Evolutionary conservation across 2,113 vertebrate species (phyloP).

Genomic region (Orthonyx spaldingii): DNA sequence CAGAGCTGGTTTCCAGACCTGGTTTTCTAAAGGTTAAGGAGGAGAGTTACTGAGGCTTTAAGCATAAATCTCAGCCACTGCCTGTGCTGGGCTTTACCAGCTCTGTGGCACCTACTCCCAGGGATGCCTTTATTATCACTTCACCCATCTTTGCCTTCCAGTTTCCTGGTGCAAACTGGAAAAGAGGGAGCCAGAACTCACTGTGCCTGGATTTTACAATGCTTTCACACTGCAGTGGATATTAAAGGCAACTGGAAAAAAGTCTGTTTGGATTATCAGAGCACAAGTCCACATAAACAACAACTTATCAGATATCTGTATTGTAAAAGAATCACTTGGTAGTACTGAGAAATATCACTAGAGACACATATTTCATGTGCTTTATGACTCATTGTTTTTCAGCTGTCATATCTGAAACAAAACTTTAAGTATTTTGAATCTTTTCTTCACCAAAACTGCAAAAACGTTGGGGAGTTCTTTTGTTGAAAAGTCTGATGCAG

Average conservation of each 20-base stretch:
- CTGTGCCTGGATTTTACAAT: background rate
- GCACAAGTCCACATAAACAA: background rate
- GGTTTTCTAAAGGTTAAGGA: background rate
- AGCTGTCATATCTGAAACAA: background rate
- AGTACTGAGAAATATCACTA: background rate
- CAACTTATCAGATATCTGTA: background rate
- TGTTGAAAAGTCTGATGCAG: background rate
- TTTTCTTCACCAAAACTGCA: background rate
- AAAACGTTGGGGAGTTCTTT: background rate
- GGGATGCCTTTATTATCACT: background rate
- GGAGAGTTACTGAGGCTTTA: background rate
- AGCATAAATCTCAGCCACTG: background rate
- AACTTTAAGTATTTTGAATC: background rate
- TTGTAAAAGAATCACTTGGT: background rate
- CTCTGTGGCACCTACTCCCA: background rate
- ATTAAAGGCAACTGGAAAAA: background rate
- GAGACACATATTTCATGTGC: background rate
- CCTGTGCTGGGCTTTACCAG: background rate
- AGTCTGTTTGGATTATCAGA: background rate
- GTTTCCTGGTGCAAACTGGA: background rate
- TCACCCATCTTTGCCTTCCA: background rate
- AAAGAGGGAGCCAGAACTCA: background rate
- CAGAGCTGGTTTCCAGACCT: background rate
- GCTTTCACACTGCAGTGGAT: background rate
- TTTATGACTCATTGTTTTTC: background rate